Base-by-base conservation (phyloP, 64 coral and sea anemone genomes). In the Acropora yongei region DNA sequence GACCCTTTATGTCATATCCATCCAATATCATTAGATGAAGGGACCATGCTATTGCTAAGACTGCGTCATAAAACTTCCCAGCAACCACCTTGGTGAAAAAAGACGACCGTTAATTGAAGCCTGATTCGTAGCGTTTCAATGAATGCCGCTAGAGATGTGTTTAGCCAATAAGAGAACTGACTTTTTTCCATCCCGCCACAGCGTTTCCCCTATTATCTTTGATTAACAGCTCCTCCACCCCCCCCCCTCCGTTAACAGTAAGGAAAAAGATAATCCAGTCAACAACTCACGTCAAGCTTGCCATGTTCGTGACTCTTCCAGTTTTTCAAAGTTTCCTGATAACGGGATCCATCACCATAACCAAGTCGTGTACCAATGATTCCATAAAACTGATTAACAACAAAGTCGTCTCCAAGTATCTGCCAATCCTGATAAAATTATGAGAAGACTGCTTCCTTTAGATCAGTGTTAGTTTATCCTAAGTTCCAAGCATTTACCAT, bases 341-440 rank as follows among this genome's bases (percentile, higher is more conserved):
- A 90, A n/a, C 82, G 89, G 3, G 75, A 53, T 0, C 88, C 93
- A 46, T 86, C 83, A 1, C 88, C 88, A 41, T 86, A 68, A 41
- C 88, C 88, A 5, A 88, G 88, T 1, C 93, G 93, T 41, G 93
- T 95, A 14, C 93, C 93, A 6, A 95, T 68, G 17, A 95, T 55
- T 78, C 93, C 93, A 67, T 78, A 86, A 66, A 86, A 95, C 47
- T 95, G 87, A 49, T 51, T 79, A 30, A 94, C 18, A 2, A 47
- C 12, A 60, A 90, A 94, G 4, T 94, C 88, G 72, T 63, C 88
- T 1, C 41, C 49, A 19, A 94, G 75, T 17, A 57, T 82, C n/a
- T 45, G 88, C 93, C 93, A 94, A 9, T 94, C 93, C 93, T 94
- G 19, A 51, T 48, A 44, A 82, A 0, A 41, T 63, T 12, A 45